Base-by-base conservation (phyloP, 2,888 invertebrate genomes). In the Drosophila infuscata region DNA sequence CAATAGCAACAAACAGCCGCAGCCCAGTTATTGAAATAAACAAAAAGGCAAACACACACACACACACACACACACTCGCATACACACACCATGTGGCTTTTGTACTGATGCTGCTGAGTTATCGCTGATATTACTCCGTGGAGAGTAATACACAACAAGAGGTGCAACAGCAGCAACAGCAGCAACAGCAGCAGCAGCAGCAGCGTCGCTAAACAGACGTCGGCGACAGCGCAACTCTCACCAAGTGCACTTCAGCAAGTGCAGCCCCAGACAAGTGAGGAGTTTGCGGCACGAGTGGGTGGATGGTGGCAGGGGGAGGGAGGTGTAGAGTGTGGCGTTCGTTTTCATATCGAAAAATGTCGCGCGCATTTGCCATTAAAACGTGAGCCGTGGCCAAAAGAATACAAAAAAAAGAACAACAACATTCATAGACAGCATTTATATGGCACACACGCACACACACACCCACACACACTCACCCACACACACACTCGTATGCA, bases 21-120 rank as follows among this genome's bases (percentile, higher is more conserved):
- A 72, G 78, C 57, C 62, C 81, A 81, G 81, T 79, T 82, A 84
- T 88, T 88, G 84, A 90, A 91, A 92, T 91, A 85, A 91, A 87
- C 91, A 89, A 89, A 88, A 85, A 85, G 82, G 70, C 76, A 75
- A 79, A 58, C 38, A 49, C 59, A 51, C 46, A 58, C 33, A 11
- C 9, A 30, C 30, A 30, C 32, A 46, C 66, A 67, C 49, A 60
- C 53, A 38, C 76, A 74, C 20, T 25, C 20, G 20, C 52, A 54
- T 2, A 52, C 3, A 12, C 36, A 59, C 30, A 64, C 32, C 29
- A 38, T 30, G 54, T 51, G 69, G 68, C 67, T 74, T 82, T 76
- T 76, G 63, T 62, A 68, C 61, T 69, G 68, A 70, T 73, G 67
- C 72, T 49, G 69, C 72, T 68, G 82, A 82, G 86, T 88, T 91